These are phyloP conservation scores for Cebus imitator DNA, from an alignment of 2,113 vertebrate genomes.

Conservation along the genomic window DNA sequence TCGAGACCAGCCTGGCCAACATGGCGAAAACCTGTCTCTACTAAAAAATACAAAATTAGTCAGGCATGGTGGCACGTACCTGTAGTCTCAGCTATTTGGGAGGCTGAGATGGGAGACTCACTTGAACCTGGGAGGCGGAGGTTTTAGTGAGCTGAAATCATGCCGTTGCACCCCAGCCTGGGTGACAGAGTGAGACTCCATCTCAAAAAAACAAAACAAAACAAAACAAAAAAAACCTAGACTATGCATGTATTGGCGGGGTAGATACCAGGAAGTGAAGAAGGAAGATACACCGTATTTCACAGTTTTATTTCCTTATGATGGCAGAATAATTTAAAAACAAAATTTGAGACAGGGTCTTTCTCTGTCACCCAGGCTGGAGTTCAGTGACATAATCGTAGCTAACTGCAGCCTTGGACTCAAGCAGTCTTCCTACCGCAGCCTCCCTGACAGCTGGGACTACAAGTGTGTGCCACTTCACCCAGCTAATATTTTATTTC, in stretches of 20 bases:
- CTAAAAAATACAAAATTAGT: no score
- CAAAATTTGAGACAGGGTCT: neutral
- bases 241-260: neutral
- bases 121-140: no score
- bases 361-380: neutral
- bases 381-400: neutral
- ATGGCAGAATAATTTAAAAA: neutral
- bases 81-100: no score
- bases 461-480: neutral
- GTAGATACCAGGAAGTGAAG: neutral
- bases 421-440: neutral
- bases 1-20: no score
- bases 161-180: no score
- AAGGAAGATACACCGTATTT: neutral
- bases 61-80: no score
- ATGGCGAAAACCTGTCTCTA: no score
- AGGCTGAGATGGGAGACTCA: no score
- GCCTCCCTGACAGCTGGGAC: neutral
- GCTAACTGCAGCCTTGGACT: neutral
- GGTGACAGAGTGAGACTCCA: no score
- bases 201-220: no score
- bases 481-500: neutral
- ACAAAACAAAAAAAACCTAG: neutral
- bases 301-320: neutral
- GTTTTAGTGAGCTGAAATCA: no score